These are phyloP conservation scores for Lithophane ornitopus DNA, from an alignment of 2,888 invertebrate species.

Conservation along the genomic window DNA sequence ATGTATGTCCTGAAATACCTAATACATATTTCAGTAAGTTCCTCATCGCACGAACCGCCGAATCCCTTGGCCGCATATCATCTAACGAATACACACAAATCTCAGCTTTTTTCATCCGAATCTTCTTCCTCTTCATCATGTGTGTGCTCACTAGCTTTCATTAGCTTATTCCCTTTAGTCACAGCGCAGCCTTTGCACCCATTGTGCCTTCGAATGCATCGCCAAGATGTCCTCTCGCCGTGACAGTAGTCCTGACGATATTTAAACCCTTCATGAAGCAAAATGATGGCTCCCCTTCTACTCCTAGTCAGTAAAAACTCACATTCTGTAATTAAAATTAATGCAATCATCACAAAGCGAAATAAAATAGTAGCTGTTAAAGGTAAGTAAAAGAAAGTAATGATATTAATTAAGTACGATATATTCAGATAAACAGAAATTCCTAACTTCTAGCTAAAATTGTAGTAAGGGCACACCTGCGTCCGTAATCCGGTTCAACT, in stretches of 20 bases:
- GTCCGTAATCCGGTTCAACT: not conserved
- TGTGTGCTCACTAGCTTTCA: conserved; percentile 52
- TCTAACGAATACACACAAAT: not conserved
- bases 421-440: conserved; percentile 60
- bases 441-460: conserved; percentile 36
- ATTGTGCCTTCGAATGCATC: conserved; percentile 64
- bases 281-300: conserved; percentile 60
- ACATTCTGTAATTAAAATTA: conserved; percentile 50
- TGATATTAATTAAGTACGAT: conserved; percentile 47
- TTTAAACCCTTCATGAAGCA: conserved; percentile 59
- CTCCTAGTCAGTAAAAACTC: conserved; percentile 57
- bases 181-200: conserved; percentile 67
- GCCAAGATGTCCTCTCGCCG: conserved; percentile 61
- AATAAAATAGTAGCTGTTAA: not conserved
- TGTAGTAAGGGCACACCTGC: conserved; percentile 4
- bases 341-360: conserved; percentile 30
- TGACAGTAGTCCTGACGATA: conserved; percentile 64
- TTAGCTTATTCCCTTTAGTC: conserved; percentile 50
- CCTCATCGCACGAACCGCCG: not conserved
- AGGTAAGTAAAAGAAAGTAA: conserved; percentile 28
- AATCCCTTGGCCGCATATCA: not conserved
- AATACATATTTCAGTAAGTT: not conserved
- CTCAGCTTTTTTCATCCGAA: conserved; percentile 41
- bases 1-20: not conserved
- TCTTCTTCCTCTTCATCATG: conserved; percentile 51